Evolutionary conservation across 2,888 invertebrate genomes (phyloP).

Genomic region (Buathra laborator): DNA sequence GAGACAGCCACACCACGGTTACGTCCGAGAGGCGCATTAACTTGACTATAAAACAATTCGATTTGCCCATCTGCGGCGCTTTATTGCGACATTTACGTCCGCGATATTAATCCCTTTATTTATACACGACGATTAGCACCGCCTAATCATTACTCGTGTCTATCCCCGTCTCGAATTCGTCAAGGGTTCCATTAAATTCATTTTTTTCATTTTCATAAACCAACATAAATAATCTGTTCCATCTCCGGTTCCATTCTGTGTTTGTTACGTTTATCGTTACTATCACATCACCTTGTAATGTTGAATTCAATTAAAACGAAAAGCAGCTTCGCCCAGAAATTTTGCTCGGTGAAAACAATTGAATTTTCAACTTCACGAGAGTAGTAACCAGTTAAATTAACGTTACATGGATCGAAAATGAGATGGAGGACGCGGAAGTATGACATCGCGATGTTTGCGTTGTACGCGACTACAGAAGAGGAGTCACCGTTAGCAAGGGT

Average conservation of each 20-base stretch:
- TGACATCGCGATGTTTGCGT: conserved; percentile 7
- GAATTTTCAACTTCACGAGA: background rate
- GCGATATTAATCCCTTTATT: conserved; percentile 45
- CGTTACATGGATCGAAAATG: background rate
- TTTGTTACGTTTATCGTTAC: background rate
- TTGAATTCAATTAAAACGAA: background rate
- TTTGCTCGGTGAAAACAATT: background rate
- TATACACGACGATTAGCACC: conserved; percentile 49
- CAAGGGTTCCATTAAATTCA: conserved; percentile 33
- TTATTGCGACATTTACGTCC: conserved; percentile 51
- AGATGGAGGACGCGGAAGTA: conserved; percentile 6
- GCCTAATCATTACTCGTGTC: conserved; percentile 52
- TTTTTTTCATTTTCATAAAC: background rate
- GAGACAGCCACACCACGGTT: background rate
- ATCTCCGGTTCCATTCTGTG: background rate
- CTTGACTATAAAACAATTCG: conserved; percentile 61
- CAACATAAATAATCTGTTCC: background rate
- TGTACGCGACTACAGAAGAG: background rate
- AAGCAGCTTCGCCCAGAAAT: background rate
- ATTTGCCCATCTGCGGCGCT: conserved; percentile 58
- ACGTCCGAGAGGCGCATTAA: conserved; percentile 37
- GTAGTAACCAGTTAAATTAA: background rate
- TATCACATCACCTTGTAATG: no score
- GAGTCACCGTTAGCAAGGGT: background rate
- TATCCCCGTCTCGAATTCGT: conserved; percentile 25